Evolutionary conservation across 2,888 invertebrate species (phyloP).

Genomic region (Morinoia aosen): DNA sequence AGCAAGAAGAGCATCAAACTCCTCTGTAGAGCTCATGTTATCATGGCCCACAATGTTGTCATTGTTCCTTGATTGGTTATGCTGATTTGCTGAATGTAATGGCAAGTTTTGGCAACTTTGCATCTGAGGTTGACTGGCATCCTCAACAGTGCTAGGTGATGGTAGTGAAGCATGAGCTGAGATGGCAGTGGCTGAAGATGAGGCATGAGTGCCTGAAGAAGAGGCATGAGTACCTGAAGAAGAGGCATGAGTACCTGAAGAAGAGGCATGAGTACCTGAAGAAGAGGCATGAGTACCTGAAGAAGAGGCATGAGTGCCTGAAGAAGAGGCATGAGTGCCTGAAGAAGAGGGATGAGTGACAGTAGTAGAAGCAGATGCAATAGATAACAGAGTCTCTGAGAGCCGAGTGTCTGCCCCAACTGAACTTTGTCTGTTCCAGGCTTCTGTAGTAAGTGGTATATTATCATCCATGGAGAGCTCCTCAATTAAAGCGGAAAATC

Average conservation of each 20-base stretch:
- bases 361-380: background rate
- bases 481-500: background rate
- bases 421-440: background rate
- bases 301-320: too few species aligned
- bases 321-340: too few species aligned
- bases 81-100: background rate
- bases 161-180: background rate
- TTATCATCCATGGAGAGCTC: background rate
- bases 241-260: too few species aligned
- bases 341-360: background rate
- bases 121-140: background rate
- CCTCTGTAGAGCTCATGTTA: background rate
- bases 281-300: too few species aligned
- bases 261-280: too few species aligned
- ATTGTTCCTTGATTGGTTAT: background rate
- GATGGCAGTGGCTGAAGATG: too few species aligned
- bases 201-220: too few species aligned
- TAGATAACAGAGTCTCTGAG: background rate
- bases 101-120: background rate
- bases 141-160: background rate
- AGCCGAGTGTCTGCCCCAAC: background rate
- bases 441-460: background rate
- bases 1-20: background rate
- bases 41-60: background rate
- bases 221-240: background rate